Percentiles rank a stretch among this genome's conserved stretches.
phyloP scores from a whole-genome alignment of 2,113 vertebrate species.

The Rana temporaria region DNA sequence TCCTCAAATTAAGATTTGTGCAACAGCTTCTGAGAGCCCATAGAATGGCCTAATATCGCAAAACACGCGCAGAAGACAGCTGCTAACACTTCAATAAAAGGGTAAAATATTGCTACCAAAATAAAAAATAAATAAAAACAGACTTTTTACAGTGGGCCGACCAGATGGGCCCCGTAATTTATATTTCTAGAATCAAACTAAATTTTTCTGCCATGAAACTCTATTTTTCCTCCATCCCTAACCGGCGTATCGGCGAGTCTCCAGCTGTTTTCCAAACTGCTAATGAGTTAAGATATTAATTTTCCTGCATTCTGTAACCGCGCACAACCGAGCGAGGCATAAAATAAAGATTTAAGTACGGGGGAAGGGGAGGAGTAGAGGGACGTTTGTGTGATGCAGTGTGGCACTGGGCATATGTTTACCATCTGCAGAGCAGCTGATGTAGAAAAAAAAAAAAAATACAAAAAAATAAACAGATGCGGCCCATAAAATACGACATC shows the following conservation, averaged over 20 bases:
- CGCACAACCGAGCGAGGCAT: neutral
- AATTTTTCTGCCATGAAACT: neutral
- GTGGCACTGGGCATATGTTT: conserved; percentile 78
- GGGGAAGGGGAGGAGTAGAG: neutral
- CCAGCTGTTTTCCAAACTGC: conserved; percentile 20
- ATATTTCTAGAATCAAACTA: neutral
- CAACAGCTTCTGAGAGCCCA: too few relatives aligned
- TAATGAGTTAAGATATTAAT: conserved; percentile 15
- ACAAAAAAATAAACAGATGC: conserved; percentile 72
- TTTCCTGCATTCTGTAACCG: neutral
- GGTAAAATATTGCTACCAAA: conserved; percentile 62
- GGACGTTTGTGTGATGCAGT: neutral
- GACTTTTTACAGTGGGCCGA: neutral
- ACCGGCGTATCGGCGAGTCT: neutral
- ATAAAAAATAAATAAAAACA: conserved; percentile 60
- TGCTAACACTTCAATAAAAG: too few relatives aligned
- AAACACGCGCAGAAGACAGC: neutral
- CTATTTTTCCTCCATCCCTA: neutral
- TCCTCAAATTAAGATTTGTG: too few relatives aligned
- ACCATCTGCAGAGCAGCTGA: conserved; percentile 78
- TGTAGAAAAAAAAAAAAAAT: conserved; percentile 67
- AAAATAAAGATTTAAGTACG: conserved; percentile 7
- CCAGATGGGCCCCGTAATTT: neutral
- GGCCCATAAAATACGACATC: conserved; percentile 69
- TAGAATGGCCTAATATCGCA: too few relatives aligned